phyloP scores from a whole-genome alignment of 2,888 invertebrate species.

The Nowickia ferox region DNA sequence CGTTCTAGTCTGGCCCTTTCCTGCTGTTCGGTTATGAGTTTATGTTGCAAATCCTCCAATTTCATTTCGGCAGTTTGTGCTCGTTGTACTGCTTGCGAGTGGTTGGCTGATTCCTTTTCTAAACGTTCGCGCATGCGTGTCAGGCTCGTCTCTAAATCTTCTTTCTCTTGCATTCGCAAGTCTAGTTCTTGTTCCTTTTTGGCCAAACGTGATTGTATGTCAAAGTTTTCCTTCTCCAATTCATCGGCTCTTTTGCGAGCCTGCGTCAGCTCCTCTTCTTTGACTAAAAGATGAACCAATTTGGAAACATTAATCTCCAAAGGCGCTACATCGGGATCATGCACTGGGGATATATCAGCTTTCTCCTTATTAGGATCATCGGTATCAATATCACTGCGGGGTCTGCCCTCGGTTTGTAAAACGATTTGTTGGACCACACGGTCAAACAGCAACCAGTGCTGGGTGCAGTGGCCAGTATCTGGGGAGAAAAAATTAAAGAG shows the following conservation, averaged over 20 bases:
- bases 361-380: conserved; percentile 81
- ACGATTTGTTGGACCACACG: conserved; percentile 97
- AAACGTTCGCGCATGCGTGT: conserved; percentile 92
- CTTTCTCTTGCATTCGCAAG: conserved; percentile 94
- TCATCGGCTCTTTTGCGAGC: conserved; percentile 94
- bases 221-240: conserved; percentile 93
- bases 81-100: conserved; percentile 93
- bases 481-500: conserved; percentile 52
- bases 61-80: conserved; percentile 85
- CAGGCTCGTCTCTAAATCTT: conserved; percentile 93
- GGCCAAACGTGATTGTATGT: conserved; percentile 92
- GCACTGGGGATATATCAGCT: conserved; percentile 76
- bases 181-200: conserved; percentile 97
- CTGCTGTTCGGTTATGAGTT: conserved; percentile 89
- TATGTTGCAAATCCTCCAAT: conserved; percentile 86
- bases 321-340: conserved; percentile 93
- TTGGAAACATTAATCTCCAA: conserved; percentile 95
- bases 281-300: conserved; percentile 94
- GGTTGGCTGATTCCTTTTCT: conserved; percentile 94
- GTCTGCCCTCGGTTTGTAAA: conserved; percentile 88
- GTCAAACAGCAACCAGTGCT: conserved; percentile 97
- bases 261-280: conserved; percentile 95
- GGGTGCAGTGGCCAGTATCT: conserved; percentile 94
- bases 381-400: conserved; percentile 81
- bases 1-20: conserved; percentile 93